phyloP scores from a whole-genome alignment of 1,140 invertebrate genomes.

The Cheumatopsyche charites region DNA sequence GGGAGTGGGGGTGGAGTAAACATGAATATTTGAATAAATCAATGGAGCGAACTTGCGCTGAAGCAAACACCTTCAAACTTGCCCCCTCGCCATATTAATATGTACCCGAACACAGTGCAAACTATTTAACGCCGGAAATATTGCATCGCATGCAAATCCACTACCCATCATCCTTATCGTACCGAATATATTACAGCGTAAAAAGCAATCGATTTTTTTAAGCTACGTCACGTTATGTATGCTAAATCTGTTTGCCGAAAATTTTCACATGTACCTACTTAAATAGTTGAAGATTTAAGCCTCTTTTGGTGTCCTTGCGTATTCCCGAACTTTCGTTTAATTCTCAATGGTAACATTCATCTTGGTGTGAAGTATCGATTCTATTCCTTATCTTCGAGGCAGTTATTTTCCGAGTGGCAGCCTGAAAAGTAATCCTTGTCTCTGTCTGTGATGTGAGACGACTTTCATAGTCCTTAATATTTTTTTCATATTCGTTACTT shows the following conservation, averaged over 20 bases:
- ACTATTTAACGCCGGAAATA: conserved; percentile 22
- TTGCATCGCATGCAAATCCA: conserved; percentile 21
- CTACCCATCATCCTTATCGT: neutral
- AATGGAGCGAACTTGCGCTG: conserved; percentile 27
- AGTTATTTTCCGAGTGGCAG: conserved; percentile 30
- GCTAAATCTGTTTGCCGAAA: too few relatives aligned
- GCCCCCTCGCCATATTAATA: conserved; percentile 4
- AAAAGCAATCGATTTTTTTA: too few relatives aligned
- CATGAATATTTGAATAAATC: conserved; percentile 36
- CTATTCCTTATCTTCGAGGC: conserved; percentile 31
- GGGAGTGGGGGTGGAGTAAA: neutral
- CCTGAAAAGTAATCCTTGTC: conserved; percentile 19
- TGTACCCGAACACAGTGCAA: conserved; percentile 24
- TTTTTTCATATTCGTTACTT: neutral
- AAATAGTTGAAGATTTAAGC: too few relatives aligned
- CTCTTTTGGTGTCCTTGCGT: neutral
- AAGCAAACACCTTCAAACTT: conserved; percentile 25
- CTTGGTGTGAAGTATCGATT: conserved; percentile 35
- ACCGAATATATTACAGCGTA: neutral
- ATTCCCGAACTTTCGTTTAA: conserved; percentile 17
- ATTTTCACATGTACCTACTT: too few relatives aligned
- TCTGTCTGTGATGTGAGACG: neutral
- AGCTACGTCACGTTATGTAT: too few relatives aligned
- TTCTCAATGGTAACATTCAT: conserved; percentile 35
- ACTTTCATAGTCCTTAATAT: conserved; percentile 5